These are phyloP conservation scores for Prunella fulvescens DNA, from an alignment of 2,113 vertebrate species.

Conservation along the genomic window DNA sequence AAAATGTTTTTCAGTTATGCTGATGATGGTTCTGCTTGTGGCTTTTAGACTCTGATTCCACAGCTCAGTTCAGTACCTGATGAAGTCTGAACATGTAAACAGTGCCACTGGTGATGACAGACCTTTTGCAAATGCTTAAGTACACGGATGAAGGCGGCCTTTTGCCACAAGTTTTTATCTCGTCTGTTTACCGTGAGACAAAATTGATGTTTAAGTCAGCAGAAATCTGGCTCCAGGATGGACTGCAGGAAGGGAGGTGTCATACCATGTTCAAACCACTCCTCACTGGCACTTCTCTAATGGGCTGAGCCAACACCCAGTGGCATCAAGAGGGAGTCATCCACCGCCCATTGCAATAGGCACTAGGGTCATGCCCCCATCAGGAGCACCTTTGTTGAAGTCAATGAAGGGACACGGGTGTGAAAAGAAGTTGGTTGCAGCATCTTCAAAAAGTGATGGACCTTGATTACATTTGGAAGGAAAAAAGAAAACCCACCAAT, in stretches of 20 bases:
- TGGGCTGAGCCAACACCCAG: not conserved
- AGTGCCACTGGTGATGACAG: not conserved
- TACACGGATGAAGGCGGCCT: not conserved
- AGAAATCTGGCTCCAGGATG: not conserved
- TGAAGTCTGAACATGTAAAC: not conserved
- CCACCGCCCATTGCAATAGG: not conserved
- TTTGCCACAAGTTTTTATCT: not conserved
- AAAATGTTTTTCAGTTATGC: not conserved
- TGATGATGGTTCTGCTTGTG: not conserved
- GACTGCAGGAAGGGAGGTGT: not conserved
- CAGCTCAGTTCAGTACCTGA: not conserved
- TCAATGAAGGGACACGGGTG: not conserved
- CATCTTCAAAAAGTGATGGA: not conserved
- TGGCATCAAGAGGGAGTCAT: not conserved
- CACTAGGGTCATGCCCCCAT: not conserved
- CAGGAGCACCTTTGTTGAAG: not conserved
- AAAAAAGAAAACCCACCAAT: constrained; percentile 9
- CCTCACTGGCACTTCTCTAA: not conserved
- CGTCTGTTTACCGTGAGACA: not conserved
- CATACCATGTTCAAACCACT: not conserved
- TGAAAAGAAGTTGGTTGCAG: not conserved
- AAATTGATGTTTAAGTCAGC: not conserved
- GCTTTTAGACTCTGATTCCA: not conserved
- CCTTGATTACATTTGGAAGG: not conserved
- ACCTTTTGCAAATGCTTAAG: not conserved